A percentile compares a stretch with the other conserved stretches of the same genome.
phyloP scores from a whole-genome alignment of 2,113 vertebrate species.

The Struthio camelus region DNA sequence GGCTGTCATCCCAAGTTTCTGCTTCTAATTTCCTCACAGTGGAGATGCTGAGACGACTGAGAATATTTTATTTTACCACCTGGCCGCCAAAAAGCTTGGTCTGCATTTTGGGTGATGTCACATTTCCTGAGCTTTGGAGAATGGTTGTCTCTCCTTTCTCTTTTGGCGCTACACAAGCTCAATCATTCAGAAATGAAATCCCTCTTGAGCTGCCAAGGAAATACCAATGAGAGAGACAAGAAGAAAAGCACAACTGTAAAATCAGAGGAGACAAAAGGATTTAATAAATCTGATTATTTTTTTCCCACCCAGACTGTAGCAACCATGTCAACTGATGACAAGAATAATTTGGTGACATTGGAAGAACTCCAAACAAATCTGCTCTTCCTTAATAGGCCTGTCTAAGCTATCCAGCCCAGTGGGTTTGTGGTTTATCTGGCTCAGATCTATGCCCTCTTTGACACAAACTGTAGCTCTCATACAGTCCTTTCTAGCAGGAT shows the following conservation, averaged over 20 bases:
- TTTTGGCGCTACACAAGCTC: neutral
- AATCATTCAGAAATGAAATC: conserved; percentile 50
- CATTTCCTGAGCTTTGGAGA: conserved; percentile 55
- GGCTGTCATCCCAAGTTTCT: conserved; percentile 50
- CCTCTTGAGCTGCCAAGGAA: conserved; percentile 50
- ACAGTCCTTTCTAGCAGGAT: neutral
- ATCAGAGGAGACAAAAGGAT: conserved; percentile 55
- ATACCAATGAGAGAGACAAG: conserved; percentile 39
- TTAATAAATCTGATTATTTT: conserved; percentile 32
- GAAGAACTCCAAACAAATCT: conserved; percentile 6
- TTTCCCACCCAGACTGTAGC: conserved; percentile 11
- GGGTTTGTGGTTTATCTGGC: conserved; percentile 39
- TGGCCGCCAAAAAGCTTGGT: conserved; percentile 37
- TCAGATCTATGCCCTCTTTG: conserved; percentile 20
- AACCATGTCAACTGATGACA: conserved; percentile 36
- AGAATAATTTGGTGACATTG: conserved; percentile 31
- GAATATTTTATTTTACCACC: conserved; percentile 53
- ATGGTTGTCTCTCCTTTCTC: conserved; percentile 49
- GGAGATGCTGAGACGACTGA: conserved; percentile 57
- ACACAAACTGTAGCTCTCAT: conserved; percentile 1
- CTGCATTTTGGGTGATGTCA: conserved; percentile 58
- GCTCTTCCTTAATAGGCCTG: neutral
- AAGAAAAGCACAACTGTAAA: conserved; percentile 61
- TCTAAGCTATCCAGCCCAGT: neutral
- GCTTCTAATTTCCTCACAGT: conserved; percentile 64